Conservation (phyloP, 2,113 vertebrate genomes). For the Capreolus pygargus region DNA sequence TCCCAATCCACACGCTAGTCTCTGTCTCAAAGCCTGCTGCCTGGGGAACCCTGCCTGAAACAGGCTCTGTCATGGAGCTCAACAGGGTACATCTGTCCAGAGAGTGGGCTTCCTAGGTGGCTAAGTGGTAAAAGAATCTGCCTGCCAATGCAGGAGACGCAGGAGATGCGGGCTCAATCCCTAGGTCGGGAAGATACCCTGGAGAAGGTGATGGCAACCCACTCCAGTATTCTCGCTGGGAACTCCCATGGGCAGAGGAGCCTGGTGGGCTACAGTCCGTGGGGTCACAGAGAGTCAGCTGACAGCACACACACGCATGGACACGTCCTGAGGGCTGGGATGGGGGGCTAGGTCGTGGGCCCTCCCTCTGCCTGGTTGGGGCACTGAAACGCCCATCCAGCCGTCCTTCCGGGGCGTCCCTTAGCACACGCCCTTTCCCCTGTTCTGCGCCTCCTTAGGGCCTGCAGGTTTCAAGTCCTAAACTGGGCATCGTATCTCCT, state of each 20-base stretch:
- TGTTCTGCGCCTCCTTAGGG: background rate
- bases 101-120: background rate
- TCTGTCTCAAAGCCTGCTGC: background rate
- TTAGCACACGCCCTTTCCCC: background rate
- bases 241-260: background rate
- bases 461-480: background rate
- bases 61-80: background rate
- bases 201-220: background rate
- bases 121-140: background rate
- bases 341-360: background rate
- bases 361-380: background rate
- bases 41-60: background rate
- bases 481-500: background rate
- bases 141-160: background rate
- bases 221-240: background rate
- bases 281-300: background rate
- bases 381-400: background rate
- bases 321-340: background rate
- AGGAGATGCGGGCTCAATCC: background rate
- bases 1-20: background rate
- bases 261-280: background rate
- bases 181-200: background rate
- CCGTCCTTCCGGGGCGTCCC: background rate
- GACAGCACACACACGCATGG: accelerated
- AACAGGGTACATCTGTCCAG: background rate